phyloP scores from a whole-genome alignment of 2,888 invertebrate species.

The Meiosimyza decipiens region DNA sequence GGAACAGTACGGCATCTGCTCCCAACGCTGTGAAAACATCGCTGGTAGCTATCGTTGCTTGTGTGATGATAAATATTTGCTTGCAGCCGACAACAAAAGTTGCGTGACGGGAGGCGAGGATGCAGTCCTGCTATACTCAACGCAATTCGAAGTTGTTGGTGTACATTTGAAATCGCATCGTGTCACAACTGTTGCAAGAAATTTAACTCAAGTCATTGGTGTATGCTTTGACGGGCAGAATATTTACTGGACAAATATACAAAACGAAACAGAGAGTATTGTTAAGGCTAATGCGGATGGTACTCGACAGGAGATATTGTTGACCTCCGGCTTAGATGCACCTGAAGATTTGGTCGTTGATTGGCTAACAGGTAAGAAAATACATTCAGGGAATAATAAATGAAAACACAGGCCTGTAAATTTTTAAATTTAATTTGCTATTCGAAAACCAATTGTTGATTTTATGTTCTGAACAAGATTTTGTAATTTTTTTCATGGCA shows the following conservation, averaged over 20 bases:
- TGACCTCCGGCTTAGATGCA: conserved; percentile 75
- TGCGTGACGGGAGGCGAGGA: conserved; percentile 73
- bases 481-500: too few relatives aligned
- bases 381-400: neutral
- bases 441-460: too few relatives aligned
- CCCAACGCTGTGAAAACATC: conserved; percentile 75
- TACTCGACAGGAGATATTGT: conserved; percentile 70
- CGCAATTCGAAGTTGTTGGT: conserved; percentile 74
- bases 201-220: conserved; percentile 72
- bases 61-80: conserved; percentile 72
- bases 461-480: too few relatives aligned
- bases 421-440: neutral
- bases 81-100: conserved; percentile 69
- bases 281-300: conserved; percentile 74
- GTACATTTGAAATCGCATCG: conserved; percentile 71
- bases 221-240: conserved; percentile 77
- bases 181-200: conserved; percentile 65
- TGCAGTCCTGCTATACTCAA: conserved; percentile 76
- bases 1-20: conserved; percentile 73
- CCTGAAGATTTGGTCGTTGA: conserved; percentile 83
- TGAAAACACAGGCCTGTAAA: too few relatives aligned
- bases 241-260: conserved; percentile 83
- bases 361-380: conserved; percentile 73
- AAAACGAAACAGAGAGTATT: conserved; percentile 77
- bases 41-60: conserved; percentile 72